Evolutionary conservation across 2,888 invertebrate genomes (phyloP).

Genomic region (Coleophora flavipennella): DNA sequence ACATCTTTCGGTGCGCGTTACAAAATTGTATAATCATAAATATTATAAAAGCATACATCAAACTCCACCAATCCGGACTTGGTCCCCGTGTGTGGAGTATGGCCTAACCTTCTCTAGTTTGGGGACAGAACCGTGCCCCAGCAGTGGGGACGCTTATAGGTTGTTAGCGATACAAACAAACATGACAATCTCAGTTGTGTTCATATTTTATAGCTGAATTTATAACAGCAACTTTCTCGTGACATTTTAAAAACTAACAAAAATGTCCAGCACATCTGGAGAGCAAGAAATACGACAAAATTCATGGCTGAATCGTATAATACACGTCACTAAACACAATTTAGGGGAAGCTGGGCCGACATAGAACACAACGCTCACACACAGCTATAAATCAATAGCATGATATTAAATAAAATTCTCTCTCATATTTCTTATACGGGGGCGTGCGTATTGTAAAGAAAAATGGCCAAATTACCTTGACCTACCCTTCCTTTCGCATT

Average conservation of each 20-base stretch:
- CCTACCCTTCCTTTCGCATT: slow-evolving; percentile 15
- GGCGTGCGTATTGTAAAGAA: slow-evolving; percentile 35
- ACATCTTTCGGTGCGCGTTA: too few relatives aligned
- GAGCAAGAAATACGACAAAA: slow-evolving; percentile 25
- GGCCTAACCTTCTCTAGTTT: too few relatives aligned
- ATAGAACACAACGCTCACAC: slow-evolving; percentile 27
- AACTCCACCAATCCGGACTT: too few relatives aligned
- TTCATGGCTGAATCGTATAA: slow-evolving; percentile 20
- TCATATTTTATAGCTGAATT: too few relatives aligned
- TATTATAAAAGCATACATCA: too few relatives aligned
- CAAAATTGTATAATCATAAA: too few relatives aligned
- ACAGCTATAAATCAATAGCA: slow-evolving; percentile 58
- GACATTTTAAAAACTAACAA: slow-evolving; percentile 22
- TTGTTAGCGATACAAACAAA: too few relatives aligned
- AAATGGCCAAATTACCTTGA: slow-evolving; percentile 36
- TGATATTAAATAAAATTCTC: slow-evolving; percentile 64
- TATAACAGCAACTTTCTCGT: slow-evolving; percentile 6
- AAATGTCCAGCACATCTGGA: too few relatives aligned
- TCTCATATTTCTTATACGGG: slow-evolving; percentile 45
- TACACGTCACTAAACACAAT: slow-evolving; percentile 30
- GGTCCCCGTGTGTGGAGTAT: too few relatives aligned
- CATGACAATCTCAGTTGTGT: too few relatives aligned
- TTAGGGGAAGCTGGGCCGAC: slow-evolving; percentile 27
- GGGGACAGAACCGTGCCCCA: too few relatives aligned
- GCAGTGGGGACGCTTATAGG: too few relatives aligned